Evolutionary conservation across 2,888 invertebrate genomes (phyloP).

Genomic region (Prosopocoilus inquinatus): DNA sequence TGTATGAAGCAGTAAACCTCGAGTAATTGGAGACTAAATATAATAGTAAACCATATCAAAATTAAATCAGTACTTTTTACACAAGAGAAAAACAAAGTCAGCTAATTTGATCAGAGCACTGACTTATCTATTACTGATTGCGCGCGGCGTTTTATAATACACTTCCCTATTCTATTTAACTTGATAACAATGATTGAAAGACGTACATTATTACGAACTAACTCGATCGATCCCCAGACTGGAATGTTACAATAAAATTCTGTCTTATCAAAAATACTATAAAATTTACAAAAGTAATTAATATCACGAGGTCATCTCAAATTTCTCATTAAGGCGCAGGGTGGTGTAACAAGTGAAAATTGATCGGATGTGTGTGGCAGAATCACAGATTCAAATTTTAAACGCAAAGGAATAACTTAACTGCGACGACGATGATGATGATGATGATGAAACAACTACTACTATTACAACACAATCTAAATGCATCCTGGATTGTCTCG

Average conservation of each 20-base stretch:
- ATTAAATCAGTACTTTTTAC: slow-evolving; percentile 52
- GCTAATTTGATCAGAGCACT: background rate
- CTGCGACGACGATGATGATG: too few species aligned
- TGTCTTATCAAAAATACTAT: slow-evolving; percentile 12
- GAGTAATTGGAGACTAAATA: slow-evolving; percentile 27
- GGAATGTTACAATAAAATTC: slow-evolving; percentile 12
- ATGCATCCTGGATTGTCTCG: too few species aligned
- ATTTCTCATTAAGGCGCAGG: background rate
- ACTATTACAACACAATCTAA: too few species aligned
- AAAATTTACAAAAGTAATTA: slow-evolving; percentile 13
- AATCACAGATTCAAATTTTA: slow-evolving; percentile 39
- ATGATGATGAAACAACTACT: too few species aligned
- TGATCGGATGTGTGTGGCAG: slow-evolving; percentile 26
- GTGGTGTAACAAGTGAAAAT: background rate
- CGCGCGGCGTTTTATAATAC: background rate
- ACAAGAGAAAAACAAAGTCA: slow-evolving; percentile 28
- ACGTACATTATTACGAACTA: slow-evolving; percentile 16
- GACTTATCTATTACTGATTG: too few species aligned
- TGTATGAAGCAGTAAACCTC: slow-evolving; percentile 18
- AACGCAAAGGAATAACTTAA: background rate
- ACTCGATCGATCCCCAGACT: slow-evolving; percentile 9
- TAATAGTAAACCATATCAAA: slow-evolving; percentile 24
- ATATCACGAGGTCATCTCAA: background rate
- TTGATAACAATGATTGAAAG: slow-evolving; percentile 34
- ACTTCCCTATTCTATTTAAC: slow-evolving; percentile 9